Percentiles rank a stretch among this genome's conserved stretches.
Evolutionary conservation across 2,113 vertebrate genomes (phyloP).

Genomic region (Thamnophis sirtalis): DNA sequence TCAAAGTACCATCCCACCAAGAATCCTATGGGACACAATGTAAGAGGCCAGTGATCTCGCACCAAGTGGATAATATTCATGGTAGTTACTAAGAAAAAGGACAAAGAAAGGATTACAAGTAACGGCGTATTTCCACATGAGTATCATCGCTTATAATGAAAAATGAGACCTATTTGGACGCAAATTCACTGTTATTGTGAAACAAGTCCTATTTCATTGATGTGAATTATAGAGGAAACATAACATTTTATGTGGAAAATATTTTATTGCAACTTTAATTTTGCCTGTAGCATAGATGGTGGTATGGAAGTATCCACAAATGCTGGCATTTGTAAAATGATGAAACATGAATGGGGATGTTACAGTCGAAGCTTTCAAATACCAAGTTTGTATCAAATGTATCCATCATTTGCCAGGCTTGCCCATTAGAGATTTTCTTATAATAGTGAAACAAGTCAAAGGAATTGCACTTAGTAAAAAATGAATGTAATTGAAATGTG

Average conservation of each 20-base stretch:
- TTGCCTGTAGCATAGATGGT: neutral
- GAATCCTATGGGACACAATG: conserved; percentile 85
- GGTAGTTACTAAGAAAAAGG: conserved; percentile 66
- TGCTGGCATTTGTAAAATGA: neutral
- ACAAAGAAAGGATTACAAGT: neutral
- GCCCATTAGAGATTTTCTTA: neutral
- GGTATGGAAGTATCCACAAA: neutral
- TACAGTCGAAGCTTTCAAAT: neutral
- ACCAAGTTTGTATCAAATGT: neutral
- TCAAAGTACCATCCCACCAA: conserved; percentile 85
- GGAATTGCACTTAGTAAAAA: neutral
- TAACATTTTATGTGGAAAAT: neutral
- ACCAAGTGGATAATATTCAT: conserved; percentile 72
- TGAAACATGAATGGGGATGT: neutral
- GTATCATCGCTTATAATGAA: neutral
- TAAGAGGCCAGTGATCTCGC: conserved; percentile 78
- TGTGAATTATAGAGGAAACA: neutral
- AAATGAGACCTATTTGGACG: neutral
- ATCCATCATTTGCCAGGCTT: neutral
- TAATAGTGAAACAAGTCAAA: neutral
- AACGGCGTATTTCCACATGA: neutral
- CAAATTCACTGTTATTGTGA: neutral
- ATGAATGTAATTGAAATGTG: neutral
- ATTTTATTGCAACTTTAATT: neutral
- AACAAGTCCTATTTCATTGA: neutral